phyloP scores from a whole-genome alignment of 2,888 invertebrate genomes.

The Anodontia alba region DNA sequence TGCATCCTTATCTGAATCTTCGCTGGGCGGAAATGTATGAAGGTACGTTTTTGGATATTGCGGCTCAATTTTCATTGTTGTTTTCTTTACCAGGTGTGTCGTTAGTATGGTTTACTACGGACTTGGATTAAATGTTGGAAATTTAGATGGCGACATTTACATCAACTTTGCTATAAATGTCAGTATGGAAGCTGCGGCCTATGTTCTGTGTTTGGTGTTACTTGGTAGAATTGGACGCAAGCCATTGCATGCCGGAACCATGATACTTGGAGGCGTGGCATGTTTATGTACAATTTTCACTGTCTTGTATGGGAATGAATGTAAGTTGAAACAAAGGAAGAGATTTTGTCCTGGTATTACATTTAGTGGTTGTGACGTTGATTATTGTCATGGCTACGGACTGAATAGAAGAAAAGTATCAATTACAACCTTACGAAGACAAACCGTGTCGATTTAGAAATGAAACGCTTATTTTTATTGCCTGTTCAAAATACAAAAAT shows the following conservation, averaged over 20 bases:
- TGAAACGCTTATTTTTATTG: too few relatives aligned
- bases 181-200: constrained; percentile 72
- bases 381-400: too few relatives aligned
- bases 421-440: too few relatives aligned
- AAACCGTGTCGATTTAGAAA: too few relatives aligned
- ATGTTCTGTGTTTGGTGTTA: constrained; percentile 68
- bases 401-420: too few relatives aligned
- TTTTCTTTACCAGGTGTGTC: constrained; percentile 77
- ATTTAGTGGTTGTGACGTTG: too few relatives aligned
- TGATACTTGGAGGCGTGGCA: constrained; percentile 69
- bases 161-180: constrained; percentile 76
- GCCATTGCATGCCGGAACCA: constrained; percentile 60
- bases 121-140: constrained; percentile 73
- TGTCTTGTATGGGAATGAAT: constrained; percentile 37
- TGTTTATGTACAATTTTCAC: constrained; percentile 47
- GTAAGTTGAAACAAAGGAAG: constrained; percentile 21
- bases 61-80: too few relatives aligned
- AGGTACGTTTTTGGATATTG: too few relatives aligned
- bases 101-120: constrained; percentile 78
- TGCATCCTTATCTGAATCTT: too few relatives aligned
- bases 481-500: too few relatives aligned
- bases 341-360: too few relatives aligned
- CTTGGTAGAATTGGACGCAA: constrained; percentile 73
- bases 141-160: constrained; percentile 75
- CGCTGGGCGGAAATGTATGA: too few relatives aligned